Base-by-base conservation (phyloP, 2,888 invertebrate genomes). In the Pollenia labialis region DNA sequence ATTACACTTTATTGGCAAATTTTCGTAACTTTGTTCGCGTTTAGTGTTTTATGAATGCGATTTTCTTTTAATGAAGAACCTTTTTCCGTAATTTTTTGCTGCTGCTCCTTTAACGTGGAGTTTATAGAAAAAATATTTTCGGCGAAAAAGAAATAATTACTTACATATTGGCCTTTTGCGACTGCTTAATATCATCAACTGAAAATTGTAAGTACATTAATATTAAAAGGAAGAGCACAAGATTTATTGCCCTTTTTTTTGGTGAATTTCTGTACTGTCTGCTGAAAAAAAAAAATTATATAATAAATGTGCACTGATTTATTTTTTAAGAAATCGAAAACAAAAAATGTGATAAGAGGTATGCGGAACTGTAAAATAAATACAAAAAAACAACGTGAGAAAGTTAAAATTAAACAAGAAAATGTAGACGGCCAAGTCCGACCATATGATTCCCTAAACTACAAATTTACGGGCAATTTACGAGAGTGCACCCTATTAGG, bases 161-260 rank as follows among this genome's bases (percentile, higher is more conserved):
- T 32, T 32, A 32, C 32, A 32, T 32, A 11, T 74, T 74, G 84
- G 52, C 50, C 56, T 84, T 62, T 60, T 58, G 74, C 71, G 58
- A 66, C 83, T 83, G 83, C 60, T 83, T 80, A 66, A 79, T 74
- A 74, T 84, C 82, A 64, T 69, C 69, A 76, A 79, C 64, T 75
- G 81, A 82, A 74, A 80, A 80, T 64, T 84, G 87, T 87, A 84
- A 87, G 87, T 87, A 32, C 32, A 32, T 2, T 23, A 23, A 23
- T 23, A 83, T 71, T 2, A 71, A 52, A 76, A 62, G 12, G 72
- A 72, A 62, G 79, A 82, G 23, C 50, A 81, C 40, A 23, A 72
- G 79, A 84, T 84, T 84, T 74, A 79, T 84, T 72, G 81, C 68
- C 10, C 12, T 58, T 23, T 71, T 79, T 74, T 74, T 58, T 56